Evolutionary conservation across 2,113 vertebrate genomes (phyloP).

Genomic region (Otocyon megalotis): DNA sequence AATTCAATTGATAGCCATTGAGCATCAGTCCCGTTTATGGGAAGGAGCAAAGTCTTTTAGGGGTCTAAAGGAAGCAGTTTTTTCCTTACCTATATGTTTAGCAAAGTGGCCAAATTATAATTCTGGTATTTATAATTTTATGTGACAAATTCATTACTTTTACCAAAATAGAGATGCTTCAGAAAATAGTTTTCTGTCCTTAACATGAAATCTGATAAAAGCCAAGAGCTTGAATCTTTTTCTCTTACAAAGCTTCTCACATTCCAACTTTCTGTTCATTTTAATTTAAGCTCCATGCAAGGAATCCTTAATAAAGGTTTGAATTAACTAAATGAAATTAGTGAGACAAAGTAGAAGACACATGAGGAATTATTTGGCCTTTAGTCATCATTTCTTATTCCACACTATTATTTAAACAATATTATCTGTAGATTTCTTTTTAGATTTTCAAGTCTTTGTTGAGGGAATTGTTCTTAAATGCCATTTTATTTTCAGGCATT

Average conservation of each 20-base stretch:
- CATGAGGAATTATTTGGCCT: not conserved
- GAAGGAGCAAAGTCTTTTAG: not conserved
- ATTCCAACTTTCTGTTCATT: slow-evolving; percentile 12
- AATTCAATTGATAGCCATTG: not conserved
- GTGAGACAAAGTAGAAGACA: not conserved
- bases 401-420: slow-evolving; percentile 41
- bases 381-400: not conserved
- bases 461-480: slow-evolving; percentile 46
- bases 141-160: not conserved
- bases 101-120: not conserved
- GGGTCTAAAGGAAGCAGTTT: not conserved
- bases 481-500: not conserved
- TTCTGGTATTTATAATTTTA: not conserved
- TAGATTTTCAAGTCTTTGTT: not conserved
- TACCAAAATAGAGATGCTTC: slow-evolving; percentile 27
- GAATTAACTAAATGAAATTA: slow-evolving; percentile 17
- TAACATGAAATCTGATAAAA: not conserved
- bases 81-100: not conserved
- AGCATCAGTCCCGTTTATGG: not conserved
- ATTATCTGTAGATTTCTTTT: not conserved
- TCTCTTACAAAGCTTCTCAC: not conserved
- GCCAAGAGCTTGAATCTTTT: not conserved
- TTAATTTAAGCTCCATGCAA: not conserved
- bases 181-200: not conserved
- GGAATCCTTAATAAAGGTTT: slow-evolving; percentile 37